These are phyloP conservation scores for Sisor rabdophorus DNA, from an alignment of 2,113 vertebrate genomes.

Conservation along the genomic window DNA sequence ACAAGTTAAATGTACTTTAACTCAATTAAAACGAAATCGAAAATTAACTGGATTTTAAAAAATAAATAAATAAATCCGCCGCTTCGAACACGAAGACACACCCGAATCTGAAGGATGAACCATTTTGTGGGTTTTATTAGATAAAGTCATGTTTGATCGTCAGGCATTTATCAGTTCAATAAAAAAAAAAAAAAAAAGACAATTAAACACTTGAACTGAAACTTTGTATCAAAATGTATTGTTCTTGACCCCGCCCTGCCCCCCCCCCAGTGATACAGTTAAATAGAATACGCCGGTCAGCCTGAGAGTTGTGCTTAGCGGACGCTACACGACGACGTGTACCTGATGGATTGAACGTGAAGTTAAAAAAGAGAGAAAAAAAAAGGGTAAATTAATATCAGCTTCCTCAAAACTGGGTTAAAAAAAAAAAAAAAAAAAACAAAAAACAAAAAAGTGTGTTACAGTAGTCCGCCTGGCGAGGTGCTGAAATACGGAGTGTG, in stretches of 20 bases:
- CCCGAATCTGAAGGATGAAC: background rate
- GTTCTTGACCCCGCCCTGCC: no score
- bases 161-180: slow-evolving; percentile 54
- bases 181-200: slow-evolving; percentile 47
- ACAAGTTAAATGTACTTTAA: no score
- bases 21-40: no score
- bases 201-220: slow-evolving; percentile 37
- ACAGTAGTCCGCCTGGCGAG: slow-evolving; percentile 16
- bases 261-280: no score
- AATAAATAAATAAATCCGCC: no score
- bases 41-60: no score
- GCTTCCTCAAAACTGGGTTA: background rate
- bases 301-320: slow-evolving; percentile 34
- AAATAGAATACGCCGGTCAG: background rate
- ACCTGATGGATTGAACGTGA: no score
- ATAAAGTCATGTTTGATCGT: slow-evolving; percentile 57
- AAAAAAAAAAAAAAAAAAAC: no score
- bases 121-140: slow-evolving; percentile 62
- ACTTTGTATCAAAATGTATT: slow-evolving; percentile 37
- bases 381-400: slow-evolving; percentile 5
- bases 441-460: no score
- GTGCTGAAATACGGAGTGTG: slow-evolving; percentile 19
- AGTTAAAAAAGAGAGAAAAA: no score
- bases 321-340: slow-evolving; percentile 4
- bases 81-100: background rate